Evolutionary conservation across 2,113 vertebrate genomes (phyloP).

Genomic region (Oxygymnocypris stewartii): DNA sequence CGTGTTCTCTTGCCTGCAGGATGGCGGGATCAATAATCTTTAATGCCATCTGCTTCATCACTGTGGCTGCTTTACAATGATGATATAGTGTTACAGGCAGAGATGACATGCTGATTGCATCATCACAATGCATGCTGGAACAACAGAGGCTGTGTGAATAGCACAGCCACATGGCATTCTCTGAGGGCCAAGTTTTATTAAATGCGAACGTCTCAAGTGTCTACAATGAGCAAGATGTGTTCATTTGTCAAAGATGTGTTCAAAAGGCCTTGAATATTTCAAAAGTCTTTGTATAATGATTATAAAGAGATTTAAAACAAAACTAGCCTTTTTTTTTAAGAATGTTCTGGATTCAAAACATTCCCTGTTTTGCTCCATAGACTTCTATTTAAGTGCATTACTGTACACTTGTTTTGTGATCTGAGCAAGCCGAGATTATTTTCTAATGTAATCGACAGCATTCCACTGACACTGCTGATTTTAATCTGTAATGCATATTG

Average conservation of each 20-base stretch:
- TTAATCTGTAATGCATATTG: neutral
- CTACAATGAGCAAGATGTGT: constrained; percentile 3
- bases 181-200: neutral
- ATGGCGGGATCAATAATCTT: constrained; percentile 15
- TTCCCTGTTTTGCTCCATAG: neutral
- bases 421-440: neutral
- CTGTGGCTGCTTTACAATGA: constrained; percentile 28
- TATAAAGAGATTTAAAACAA: neutral
- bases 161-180: constrained; percentile 13
- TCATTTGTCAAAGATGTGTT: neutral
- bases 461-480: neutral
- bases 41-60: constrained; percentile 23
- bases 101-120: constrained; percentile 29
- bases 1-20: neutral
- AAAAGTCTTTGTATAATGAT: neutral
- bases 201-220: neutral
- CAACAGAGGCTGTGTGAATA: neutral
- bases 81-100: neutral
- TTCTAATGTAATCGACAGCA: neutral
- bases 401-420: neutral
- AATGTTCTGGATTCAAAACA: neutral
- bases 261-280: neutral
- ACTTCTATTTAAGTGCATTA: neutral
- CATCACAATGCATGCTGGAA: constrained; percentile 2
- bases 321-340: too few species aligned